Evolutionary conservation across 2,797 vertebrate species (phyloP).

Genomic region (Poecilia picta): DNA sequence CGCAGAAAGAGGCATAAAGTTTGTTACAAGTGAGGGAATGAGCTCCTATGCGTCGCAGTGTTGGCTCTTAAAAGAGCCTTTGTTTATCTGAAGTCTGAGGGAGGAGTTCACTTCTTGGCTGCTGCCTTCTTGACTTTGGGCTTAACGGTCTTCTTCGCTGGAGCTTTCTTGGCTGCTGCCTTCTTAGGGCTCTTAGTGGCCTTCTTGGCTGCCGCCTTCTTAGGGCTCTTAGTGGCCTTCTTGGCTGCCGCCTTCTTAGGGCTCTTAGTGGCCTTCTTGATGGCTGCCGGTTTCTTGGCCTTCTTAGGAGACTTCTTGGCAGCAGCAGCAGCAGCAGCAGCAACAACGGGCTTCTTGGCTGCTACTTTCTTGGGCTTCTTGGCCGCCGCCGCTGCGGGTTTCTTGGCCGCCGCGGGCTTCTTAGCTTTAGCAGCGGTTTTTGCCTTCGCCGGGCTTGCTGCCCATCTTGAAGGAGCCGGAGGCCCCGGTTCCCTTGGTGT

Average conservation of each 20-base stretch:
- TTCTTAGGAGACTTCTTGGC: constrained; percentile 52
- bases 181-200: neutral
- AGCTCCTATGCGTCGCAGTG: neutral
- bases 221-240: constrained; percentile 28
- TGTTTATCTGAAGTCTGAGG: neutral
- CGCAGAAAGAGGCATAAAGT: neutral
- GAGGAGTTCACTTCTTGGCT: neutral
- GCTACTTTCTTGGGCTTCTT: neutral
- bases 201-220: neutral
- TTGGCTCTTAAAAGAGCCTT: constrained; percentile 1
- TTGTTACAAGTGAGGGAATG: neutral
- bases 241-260: constrained; percentile 24
- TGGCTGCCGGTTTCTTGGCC: constrained; percentile 23
- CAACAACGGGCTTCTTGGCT: constrained; percentile 19
- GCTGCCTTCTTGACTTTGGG: too few species aligned
- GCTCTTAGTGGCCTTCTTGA: neutral
- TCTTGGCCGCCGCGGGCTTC: neutral
- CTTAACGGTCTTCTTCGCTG: too few species aligned
- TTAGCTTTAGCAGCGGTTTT: constrained; percentile 14
- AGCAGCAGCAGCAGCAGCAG: constrained; percentile 14
- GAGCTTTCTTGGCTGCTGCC: too few species aligned
- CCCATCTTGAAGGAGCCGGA: constrained; percentile 79
- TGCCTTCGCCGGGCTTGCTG: too few species aligned
- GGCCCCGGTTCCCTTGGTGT: constrained; percentile 82
- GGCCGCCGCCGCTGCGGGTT: neutral